A percentile compares a stretch with the other conserved stretches of the same genome.
Evolutionary conservation across 2,113 vertebrate species (phyloP).

Genomic region (Dissostichus mawsoni): DNA sequence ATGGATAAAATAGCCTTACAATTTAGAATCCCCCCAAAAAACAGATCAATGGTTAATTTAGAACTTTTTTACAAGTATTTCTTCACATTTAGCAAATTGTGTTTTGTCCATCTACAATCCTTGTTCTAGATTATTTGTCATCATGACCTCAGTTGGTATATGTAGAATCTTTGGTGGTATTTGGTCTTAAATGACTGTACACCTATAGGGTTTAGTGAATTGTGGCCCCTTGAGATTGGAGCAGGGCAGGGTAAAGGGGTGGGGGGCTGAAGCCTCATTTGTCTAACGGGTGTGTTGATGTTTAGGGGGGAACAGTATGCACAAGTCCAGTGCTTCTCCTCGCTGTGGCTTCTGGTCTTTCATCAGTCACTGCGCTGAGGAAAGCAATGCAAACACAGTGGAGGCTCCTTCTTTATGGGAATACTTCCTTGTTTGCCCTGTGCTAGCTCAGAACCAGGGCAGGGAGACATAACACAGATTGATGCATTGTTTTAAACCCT

Average conservation of each 20-base stretch:
- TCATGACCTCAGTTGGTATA: background rate
- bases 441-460: constrained; percentile 63
- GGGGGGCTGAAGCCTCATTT: constrained; percentile 70
- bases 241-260: constrained; percentile 43
- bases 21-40: background rate
- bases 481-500: constrained; percentile 69
- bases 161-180: constrained; percentile 26
- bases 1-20: too few species aligned
- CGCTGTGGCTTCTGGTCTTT: constrained; percentile 76
- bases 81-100: constrained; percentile 15
- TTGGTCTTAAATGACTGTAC: constrained; percentile 23
- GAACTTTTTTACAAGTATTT: constrained; percentile 20
- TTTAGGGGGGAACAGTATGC: constrained; percentile 80
- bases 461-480: constrained; percentile 59
- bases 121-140: constrained; percentile 20
- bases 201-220: constrained; percentile 5
- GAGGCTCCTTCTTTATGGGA: constrained; percentile 67
- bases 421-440: constrained; percentile 68
- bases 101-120: constrained; percentile 16
- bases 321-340: constrained; percentile 72
- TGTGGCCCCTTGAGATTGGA: constrained; percentile 45
- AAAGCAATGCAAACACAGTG: constrained; percentile 77
- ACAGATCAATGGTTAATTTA: background rate
- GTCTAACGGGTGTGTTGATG: constrained; percentile 82
- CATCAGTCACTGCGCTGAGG: constrained; percentile 76